Evolutionary conservation across 1,140 invertebrate genomes (phyloP), one percentile per base, ranked within the genome.

Genomic region (Diorhabda carinulata): DNA sequence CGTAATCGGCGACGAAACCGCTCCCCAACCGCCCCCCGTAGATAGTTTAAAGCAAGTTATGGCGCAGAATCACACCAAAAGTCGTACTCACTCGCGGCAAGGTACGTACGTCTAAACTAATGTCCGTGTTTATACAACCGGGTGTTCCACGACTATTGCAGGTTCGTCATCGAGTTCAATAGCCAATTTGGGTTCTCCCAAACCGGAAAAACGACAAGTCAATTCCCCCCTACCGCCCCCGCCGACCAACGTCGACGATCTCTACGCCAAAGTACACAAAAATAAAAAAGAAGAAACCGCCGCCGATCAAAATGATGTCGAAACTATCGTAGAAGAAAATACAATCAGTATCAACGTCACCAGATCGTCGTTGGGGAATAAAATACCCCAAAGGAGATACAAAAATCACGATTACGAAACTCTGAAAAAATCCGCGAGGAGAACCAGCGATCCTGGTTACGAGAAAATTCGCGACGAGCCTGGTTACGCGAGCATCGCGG

Each of bases 201-300:
- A 93, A 78, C 91, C 91, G 1, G 92, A 94, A 81, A 93, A 93
- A 81, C 86, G 92, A n/a, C 91, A 92, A 79, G 92, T 91, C 2
- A 93, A 93, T 81, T 93, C 91, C 0, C 92, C 92, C 1, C 77
- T 93, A 45, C 91, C 92, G 7, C 90, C 91, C 5, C 91, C 91
- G 2, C 91, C 90, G 1, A 61, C 67, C 42, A 90, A 90, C 74
- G 75, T 92, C 1, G 93, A 95, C 76, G 92, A 93, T 73, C 92
- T 94, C 89, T 94, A 94, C 78, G 92, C 92, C 0, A 95, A 94
- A 83, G 92, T 94, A 0, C 87, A 89, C 75, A 91, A 92, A 75
- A 89, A 88, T 78, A 84, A 85, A 42, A 77, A 75, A 52, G 70
- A 73, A 9, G 72, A 75, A 47, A 63, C 66, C 5, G 64, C 66